These are phyloP conservation scores for Acrobasis repandana DNA, from an alignment of 2,888 invertebrate genomes.

Conservation along the genomic window DNA sequence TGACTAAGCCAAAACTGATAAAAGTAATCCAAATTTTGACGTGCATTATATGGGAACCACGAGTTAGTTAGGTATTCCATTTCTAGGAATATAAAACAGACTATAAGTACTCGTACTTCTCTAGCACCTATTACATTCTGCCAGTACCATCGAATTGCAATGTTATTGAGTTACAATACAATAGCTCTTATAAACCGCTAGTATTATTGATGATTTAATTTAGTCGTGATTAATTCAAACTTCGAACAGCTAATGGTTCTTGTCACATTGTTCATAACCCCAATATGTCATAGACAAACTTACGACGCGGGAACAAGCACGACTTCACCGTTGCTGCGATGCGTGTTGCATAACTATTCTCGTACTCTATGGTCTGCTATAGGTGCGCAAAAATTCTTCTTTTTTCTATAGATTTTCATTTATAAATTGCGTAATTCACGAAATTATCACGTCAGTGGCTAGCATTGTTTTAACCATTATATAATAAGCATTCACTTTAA, in stretches of 20 bases:
- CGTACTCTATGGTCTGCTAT: conserved; percentile 7
- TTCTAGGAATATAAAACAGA: too few species aligned
- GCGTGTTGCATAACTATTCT: conserved; percentile 46
- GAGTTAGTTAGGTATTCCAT: too few species aligned
- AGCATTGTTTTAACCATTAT: conserved; percentile 2
- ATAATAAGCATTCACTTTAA: conserved; percentile 2
- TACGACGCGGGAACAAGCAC: conserved; percentile 43
- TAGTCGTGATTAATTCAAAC: conserved; percentile 29
- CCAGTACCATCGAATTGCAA: not conserved
- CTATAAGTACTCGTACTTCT: not conserved
- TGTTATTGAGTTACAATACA: conserved; percentile 5
- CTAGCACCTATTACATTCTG: not conserved
- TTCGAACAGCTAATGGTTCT: conserved; percentile 30
- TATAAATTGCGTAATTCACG: conserved; percentile 40
- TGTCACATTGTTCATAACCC: conserved; percentile 47
- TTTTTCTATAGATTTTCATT: conserved; percentile 32
- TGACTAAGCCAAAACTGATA: too few species aligned
- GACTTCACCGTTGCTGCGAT: conserved; percentile 41
- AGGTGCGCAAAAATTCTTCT: conserved; percentile 23
- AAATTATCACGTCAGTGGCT: conserved; percentile 23
- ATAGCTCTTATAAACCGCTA: conserved; percentile 1
- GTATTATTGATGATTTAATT: conserved; percentile 30
- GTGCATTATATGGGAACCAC: too few species aligned
- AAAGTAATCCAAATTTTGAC: too few species aligned
- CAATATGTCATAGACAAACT: conserved; percentile 52